Conservation (phyloP, 2,888 invertebrate species). For the Dromius quadrimaculatus region DNA sequence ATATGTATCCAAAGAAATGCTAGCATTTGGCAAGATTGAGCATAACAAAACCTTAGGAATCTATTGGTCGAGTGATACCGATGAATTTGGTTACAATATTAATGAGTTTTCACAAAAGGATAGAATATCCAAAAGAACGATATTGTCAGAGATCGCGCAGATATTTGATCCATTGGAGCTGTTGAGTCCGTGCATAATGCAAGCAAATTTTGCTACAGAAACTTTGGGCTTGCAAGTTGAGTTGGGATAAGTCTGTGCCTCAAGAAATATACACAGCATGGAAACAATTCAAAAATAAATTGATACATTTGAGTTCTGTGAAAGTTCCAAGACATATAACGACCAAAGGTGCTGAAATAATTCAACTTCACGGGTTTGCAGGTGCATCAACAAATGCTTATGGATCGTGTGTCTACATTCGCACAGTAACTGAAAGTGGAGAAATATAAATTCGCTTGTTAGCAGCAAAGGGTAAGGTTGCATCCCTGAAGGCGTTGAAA, state of each 20-base stretch:
- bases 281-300: slow-evolving; percentile 8
- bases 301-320: slow-evolving; percentile 12
- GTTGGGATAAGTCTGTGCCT: slow-evolving; percentile 47
- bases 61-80: slow-evolving; percentile 59
- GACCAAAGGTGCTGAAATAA: neutral
- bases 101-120: neutral
- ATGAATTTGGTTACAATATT: neutral
- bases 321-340: slow-evolving; percentile 24
- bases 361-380: slow-evolving; percentile 53
- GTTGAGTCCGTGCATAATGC: slow-evolving; percentile 7
- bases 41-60: slow-evolving; percentile 43
- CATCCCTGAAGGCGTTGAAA: slow-evolving; percentile 20
- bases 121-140: slow-evolving; percentile 28
- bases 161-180: slow-evolving; percentile 29
- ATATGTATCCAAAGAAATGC: neutral
- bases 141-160: slow-evolving; percentile 32
- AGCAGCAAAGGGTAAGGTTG: slow-evolving; percentile 34
- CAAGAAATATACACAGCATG: slow-evolving; percentile 22
- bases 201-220: slow-evolving; percentile 35
- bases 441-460: slow-evolving; percentile 33
- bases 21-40: slow-evolving; percentile 34
- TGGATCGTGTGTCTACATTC: slow-evolving; percentile 54
- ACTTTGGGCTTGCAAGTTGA: slow-evolving; percentile 31
- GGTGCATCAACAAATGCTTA: slow-evolving; percentile 54
- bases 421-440: neutral